Percentiles rank a stretch among this genome's conserved stretches.
phyloP scores from a whole-genome alignment of 2,113 vertebrate species.

The Empidonax alnorum region DNA sequence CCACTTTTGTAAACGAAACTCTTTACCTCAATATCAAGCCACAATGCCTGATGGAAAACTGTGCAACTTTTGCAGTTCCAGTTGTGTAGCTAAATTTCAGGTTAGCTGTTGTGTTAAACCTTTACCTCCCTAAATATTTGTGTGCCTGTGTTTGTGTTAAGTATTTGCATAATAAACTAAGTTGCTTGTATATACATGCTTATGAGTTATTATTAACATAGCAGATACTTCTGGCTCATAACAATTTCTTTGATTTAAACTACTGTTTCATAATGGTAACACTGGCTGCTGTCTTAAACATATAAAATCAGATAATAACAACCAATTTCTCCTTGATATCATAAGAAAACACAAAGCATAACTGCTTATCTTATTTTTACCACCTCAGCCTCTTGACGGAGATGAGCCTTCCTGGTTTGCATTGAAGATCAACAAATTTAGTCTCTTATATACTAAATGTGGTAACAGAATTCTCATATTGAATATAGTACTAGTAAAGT shows the following conservation, averaged over 20 bases:
- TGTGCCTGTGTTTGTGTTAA: constrained; percentile 27
- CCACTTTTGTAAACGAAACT: constrained; percentile 97
- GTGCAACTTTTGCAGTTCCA: constrained; percentile 97
- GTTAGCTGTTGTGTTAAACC: constrained; percentile 76
- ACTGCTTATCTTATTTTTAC: not conserved
- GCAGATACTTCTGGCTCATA: not conserved
- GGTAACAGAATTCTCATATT: not conserved
- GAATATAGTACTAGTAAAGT: not conserved
- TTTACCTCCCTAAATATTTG: constrained; percentile 57
- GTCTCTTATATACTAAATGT: not conserved
- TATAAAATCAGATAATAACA: not conserved
- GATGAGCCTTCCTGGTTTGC: not conserved
- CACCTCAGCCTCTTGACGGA: not conserved
- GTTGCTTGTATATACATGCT: not conserved
- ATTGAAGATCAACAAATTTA: not conserved
- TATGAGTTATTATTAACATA: not conserved
- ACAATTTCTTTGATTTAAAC: not conserved
- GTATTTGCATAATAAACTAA: constrained; percentile 2
- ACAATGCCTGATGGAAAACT: constrained; percentile 95
- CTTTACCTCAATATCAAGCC: constrained; percentile 97
- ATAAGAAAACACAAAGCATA: not conserved
- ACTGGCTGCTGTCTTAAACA: not conserved
- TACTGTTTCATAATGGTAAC: not conserved
- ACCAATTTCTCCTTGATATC: not conserved
- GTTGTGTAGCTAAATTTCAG: constrained; percentile 98